These are phyloP conservation scores for Thysanoteuthis rhombus DNA, from an alignment of 2,888 invertebrate genomes.

Conservation along the genomic window DNA sequence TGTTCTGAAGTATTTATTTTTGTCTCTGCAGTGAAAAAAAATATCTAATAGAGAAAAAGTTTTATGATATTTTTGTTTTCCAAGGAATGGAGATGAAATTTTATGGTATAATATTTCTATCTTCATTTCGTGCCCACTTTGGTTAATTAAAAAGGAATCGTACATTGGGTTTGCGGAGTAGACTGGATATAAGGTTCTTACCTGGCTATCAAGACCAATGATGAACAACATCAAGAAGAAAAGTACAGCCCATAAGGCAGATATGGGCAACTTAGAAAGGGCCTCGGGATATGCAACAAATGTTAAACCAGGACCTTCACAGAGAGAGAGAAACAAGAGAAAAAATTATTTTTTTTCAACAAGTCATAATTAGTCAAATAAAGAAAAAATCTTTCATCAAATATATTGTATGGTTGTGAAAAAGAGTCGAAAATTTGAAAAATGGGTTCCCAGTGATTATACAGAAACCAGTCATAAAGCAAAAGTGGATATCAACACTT, in stretches of 20 bases:
- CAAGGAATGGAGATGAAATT: background rate
- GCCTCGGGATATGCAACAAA: slow-evolving; percentile 67
- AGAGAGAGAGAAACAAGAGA: slow-evolving; percentile 13
- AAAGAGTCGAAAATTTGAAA: too few relatives aligned
- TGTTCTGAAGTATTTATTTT: background rate
- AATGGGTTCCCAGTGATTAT: too few relatives aligned
- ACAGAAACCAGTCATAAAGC: too few relatives aligned
- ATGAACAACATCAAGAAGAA: slow-evolving; percentile 67
- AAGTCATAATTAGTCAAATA: too few relatives aligned
- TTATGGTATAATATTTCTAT: background rate
- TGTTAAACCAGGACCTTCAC: slow-evolving; percentile 65
- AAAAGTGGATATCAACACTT: too few relatives aligned
- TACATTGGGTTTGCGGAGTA: background rate
- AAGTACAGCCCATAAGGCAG: slow-evolving; percentile 63
- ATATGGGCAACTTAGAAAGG: slow-evolving; percentile 61
- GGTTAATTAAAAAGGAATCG: background rate
- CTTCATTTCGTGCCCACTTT: background rate
- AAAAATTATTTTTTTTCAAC: background rate
- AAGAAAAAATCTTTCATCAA: too few relatives aligned
- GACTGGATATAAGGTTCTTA: slow-evolving; percentile 41
- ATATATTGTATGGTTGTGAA: too few relatives aligned
- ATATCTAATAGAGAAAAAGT: background rate
- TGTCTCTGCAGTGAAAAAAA: background rate
- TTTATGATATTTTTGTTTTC: background rate
- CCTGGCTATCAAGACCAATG: slow-evolving; percentile 66